Conservation (phyloP, 1,140 invertebrate genomes). For the Pseudomyrmex concolor region DNA sequence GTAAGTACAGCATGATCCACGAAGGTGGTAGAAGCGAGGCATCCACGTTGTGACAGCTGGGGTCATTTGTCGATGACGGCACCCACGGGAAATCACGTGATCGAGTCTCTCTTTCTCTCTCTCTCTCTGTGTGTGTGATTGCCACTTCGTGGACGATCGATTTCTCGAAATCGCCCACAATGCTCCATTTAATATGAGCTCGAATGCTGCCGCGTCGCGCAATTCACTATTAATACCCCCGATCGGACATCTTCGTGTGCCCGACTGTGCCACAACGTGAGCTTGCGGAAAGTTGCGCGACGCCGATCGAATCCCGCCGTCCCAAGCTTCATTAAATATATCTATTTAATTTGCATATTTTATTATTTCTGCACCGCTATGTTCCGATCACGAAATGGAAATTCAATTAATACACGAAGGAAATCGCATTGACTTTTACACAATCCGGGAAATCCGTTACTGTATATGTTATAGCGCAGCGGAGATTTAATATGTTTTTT, state of each 20-base stretch:
- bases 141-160: constrained; percentile 81
- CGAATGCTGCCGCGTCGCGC: constrained; percentile 35
- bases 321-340: constrained; percentile 50
- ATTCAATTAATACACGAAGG: neutral
- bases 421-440: neutral
- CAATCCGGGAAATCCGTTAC: too few relatives aligned
- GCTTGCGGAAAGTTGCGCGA: constrained; percentile 25
- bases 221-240: constrained; percentile 63
- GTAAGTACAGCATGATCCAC: constrained; percentile 72
- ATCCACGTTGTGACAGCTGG: constrained; percentile 60
- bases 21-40: constrained; percentile 51
- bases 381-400: neutral
- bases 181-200: constrained; percentile 76
- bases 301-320: constrained; percentile 33
- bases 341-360: constrained; percentile 51
- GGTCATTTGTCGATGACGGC: constrained; percentile 81
- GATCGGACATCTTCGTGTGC: neutral
- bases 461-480: too few relatives aligned
- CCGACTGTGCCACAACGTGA: neutral
- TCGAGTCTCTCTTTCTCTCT: constrained; percentile 77
- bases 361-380: neutral
- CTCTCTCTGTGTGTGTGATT: constrained; percentile 78
- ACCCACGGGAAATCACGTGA: constrained; percentile 84
- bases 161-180: constrained; percentile 73
- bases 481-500: too few relatives aligned